Base-by-base conservation (phyloP, 1,140 invertebrate species). In the Heliconius congener region DNA sequence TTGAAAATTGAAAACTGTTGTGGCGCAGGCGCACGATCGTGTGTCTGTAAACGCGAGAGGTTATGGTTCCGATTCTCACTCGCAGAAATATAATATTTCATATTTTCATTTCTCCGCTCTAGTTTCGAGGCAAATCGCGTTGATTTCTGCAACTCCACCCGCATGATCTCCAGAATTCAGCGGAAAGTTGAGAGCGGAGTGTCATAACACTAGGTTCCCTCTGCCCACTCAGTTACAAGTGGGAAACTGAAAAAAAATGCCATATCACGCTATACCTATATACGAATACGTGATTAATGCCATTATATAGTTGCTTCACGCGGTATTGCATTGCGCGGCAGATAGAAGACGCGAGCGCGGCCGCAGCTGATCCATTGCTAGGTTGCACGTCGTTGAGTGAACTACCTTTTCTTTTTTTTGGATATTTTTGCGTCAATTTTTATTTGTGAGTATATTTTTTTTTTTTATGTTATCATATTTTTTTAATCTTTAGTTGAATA, bases 371-470 rank as follows among this genome's bases (percentile, higher is more conserved):
- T 50, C 66, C 75, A 84, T 82, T 84, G 77, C 84, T 73, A 80
- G 79, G 77, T 81, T 71, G 86, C 80, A 77, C 83, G 84, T 82
- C 84, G 79, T 73, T 72, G 80, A 79, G 83, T 75, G 78, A 77
- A 79, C 79, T 72, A 39, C 74, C 42, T 46, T 46, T 73, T 76
- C 46, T 46, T 76, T 60, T 39, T 76, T 60, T 39, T 76, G 78
- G 83, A 79, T 80, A 76, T 66, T 27, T 70, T 74, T 74, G 74
- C 73, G 73, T 55, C 70, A 46, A 74, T 37, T 72, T 73, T 76
- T 71, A 78, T 46, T 60, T 55, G 85, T 86, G 30, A 86, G 83
- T 85, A 60, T 39, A 80, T 71, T 76, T 78, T 78, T 76, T 72
- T 71, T 19, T n/a, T 72, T 23, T 72, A 3, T 19, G 16, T 72